Conservation (phyloP, 2,888 invertebrate species). For the Drosophila falleni region DNA sequence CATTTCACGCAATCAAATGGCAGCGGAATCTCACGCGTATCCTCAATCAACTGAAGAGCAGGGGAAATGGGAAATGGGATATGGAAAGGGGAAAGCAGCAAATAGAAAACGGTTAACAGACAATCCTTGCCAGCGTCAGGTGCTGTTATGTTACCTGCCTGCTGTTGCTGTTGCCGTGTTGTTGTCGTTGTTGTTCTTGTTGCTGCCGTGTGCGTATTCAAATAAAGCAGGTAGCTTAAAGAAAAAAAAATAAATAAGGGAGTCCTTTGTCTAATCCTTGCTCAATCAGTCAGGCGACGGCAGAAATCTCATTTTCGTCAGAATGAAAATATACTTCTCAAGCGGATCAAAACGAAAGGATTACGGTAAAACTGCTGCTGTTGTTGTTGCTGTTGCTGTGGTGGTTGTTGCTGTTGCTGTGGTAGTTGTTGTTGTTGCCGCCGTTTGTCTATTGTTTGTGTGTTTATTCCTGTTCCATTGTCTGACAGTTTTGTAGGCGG, state of each 20-base stretch:
- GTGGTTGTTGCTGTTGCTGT: slow-evolving; percentile 22
- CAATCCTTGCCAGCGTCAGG: slow-evolving; percentile 16
- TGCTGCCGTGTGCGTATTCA: slow-evolving; percentile 56
- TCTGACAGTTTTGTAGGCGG: slow-evolving; percentile 59
- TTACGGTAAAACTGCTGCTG: slow-evolving; percentile 75
- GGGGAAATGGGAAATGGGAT: slow-evolving; percentile 17
- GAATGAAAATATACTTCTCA: slow-evolving; percentile 79
- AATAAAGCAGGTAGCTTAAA: slow-evolving; percentile 60
- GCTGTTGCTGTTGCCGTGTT: slow-evolving; percentile 5
- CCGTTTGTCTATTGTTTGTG: slow-evolving; percentile 54
- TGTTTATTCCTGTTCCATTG: slow-evolving; percentile 60
- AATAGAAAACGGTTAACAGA: slow-evolving; percentile 14
- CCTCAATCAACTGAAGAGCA: slow-evolving; percentile 37
- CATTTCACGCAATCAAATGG: slow-evolving; percentile 72
- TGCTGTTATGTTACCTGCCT: slow-evolving; percentile 48
- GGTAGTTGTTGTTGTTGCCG: slow-evolving; percentile 5
- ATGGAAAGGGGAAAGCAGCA: background rate
- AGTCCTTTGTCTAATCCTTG: slow-evolving; percentile 62
- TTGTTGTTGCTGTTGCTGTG: slow-evolving; percentile 3
- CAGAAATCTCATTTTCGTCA: slow-evolving; percentile 72
- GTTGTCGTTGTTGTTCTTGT: slow-evolving; percentile 20
- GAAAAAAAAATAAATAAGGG: background rate
- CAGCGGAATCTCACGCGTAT: slow-evolving; percentile 56
- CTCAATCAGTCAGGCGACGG: slow-evolving; percentile 60
- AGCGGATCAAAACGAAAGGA: slow-evolving; percentile 81